A percentile compares a stretch with the other conserved stretches of the same genome.
These are phyloP conservation scores for Linyphia triangularis DNA, from an alignment of 2,888 invertebrate species.

Conservation along the genomic window DNA sequence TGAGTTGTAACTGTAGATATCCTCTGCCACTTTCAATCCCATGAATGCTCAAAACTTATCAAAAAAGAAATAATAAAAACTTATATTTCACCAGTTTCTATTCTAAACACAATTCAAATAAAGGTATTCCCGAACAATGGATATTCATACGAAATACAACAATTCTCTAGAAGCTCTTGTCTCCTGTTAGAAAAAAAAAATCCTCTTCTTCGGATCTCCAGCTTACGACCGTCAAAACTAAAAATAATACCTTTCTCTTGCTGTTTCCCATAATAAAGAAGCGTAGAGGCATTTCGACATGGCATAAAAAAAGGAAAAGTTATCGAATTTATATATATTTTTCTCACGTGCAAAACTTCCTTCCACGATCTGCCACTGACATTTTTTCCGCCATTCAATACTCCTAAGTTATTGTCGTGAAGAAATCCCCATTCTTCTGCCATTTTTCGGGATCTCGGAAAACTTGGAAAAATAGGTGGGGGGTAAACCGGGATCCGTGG, in stretches of 20 bases:
- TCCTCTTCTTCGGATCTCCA: background rate
- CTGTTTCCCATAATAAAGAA: conserved; percentile 52
- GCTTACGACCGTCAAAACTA: conserved; percentile 44
- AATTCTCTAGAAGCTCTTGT: background rate
- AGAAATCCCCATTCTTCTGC: conserved; percentile 52
- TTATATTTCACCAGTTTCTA: background rate
- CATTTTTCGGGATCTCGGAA: conserved; percentile 53
- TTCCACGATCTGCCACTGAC: conserved; percentile 57
- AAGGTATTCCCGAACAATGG: conserved; percentile 17
- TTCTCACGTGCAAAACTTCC: conserved; percentile 45
- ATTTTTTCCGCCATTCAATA: conserved; percentile 48
- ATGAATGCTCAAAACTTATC: background rate
- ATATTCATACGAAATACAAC: conserved; percentile 36
- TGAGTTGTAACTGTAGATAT: no score
- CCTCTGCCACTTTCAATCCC: no score
- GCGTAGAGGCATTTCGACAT: conserved; percentile 1
- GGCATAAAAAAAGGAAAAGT: conserved; percentile 18
- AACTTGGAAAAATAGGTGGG: conserved; percentile 1
- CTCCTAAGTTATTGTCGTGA: conserved; percentile 64
- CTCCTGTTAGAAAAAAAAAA: conserved; percentile 13
- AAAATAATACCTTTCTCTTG: conserved; percentile 58
- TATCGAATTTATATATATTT: conserved; percentile 44
- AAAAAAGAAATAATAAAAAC: background rate
- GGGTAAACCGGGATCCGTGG: conserved; percentile 31
- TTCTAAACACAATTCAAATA: background rate